Conservation (phyloP, 1,140 invertebrate genomes). For the Fopius arisanus region DNA sequence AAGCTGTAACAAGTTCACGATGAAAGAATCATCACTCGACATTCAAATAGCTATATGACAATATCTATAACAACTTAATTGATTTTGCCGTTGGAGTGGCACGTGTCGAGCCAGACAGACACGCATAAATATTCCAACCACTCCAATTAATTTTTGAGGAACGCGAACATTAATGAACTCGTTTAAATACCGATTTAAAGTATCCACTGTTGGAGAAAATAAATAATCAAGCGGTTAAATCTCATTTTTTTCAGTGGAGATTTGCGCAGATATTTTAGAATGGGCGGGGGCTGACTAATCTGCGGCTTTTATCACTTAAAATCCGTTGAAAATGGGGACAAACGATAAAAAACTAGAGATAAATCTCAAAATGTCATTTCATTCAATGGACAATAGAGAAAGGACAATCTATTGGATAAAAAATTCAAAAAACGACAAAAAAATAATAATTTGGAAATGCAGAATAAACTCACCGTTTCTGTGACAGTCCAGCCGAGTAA, state of each 20-base stretch:
- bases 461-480: conserved; percentile 45
- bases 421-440: conserved; percentile 6
- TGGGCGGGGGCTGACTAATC: background rate
- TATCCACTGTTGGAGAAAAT: background rate
- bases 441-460: background rate
- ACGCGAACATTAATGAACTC: background rate
- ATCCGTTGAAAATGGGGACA: background rate
- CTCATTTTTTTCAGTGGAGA: background rate
- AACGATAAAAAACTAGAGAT: background rate
- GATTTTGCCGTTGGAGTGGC: background rate
- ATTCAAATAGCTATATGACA: conserved; percentile 7
- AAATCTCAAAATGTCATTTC: background rate
- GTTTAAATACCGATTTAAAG: background rate
- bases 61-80: background rate
- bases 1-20: conserved; percentile 38
- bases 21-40: conserved; percentile 26
- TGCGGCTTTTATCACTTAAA: background rate
- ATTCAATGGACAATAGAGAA: background rate
- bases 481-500: conserved; percentile 39
- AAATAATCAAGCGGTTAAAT: background rate
- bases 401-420: background rate
- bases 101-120: background rate
- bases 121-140: background rate
- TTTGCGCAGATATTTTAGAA: background rate
- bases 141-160: background rate